Evolutionary conservation across 2,888 invertebrate genomes (phyloP).

Genomic region (Endotricha flammealis): DNA sequence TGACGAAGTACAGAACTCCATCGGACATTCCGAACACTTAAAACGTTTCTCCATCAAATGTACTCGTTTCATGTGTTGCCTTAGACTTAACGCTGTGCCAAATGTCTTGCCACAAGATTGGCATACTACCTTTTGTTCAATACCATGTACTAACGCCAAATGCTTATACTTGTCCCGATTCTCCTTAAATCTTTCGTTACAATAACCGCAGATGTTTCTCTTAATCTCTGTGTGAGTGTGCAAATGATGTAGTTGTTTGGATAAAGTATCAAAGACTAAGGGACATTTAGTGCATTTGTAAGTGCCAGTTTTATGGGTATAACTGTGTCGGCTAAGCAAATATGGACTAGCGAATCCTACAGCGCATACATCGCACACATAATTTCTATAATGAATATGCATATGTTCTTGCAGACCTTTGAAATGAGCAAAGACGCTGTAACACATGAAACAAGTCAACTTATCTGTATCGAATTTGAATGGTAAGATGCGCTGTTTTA

Average conservation of each 20-base stretch:
- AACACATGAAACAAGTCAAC: conserved; percentile 42
- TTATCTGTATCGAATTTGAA: conserved; percentile 42
- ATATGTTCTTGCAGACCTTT: conserved; percentile 49
- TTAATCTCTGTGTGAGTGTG: conserved; percentile 35
- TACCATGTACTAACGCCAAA: conserved; percentile 35
- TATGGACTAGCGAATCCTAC: conserved; percentile 38
- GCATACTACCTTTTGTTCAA: conserved; percentile 31
- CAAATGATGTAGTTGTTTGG: conserved; percentile 45
- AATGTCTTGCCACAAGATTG: conserved; percentile 40
- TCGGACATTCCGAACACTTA: conserved; percentile 56
- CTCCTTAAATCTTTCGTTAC: conserved; percentile 38
- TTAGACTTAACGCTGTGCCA: conserved; percentile 28
- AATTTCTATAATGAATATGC: conserved; percentile 51
- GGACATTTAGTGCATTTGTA: conserved; percentile 44
- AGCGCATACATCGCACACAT: conserved; percentile 41
- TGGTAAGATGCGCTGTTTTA: conserved; percentile 50
- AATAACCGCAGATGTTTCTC: conserved; percentile 37
- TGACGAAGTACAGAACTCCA: conserved; percentile 34
- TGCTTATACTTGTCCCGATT: conserved; percentile 36
- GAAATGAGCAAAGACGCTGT: conserved; percentile 37
- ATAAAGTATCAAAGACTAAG: conserved; percentile 48
- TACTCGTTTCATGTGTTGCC: conserved; percentile 34
- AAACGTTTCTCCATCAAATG: conserved; percentile 43
- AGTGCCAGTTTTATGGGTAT: conserved; percentile 24
- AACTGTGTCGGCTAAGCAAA: conserved; percentile 27